These are phyloP conservation scores for Neotoma lepida DNA, from an alignment of 2,113 vertebrate species.

Conservation along the genomic window DNA sequence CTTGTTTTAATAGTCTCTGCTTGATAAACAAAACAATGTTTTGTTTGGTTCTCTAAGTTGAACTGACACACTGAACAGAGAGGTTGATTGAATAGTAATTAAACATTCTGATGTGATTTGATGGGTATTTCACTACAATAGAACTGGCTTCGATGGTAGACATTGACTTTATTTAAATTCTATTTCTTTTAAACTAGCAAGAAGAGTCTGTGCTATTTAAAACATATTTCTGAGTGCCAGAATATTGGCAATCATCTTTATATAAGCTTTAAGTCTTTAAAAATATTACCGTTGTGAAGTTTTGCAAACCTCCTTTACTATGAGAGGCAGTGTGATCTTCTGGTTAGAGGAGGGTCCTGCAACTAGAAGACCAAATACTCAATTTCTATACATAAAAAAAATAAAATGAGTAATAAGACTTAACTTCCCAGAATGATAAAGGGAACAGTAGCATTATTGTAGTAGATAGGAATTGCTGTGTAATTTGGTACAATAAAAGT, in stretches of 20 bases:
- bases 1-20: constrained; percentile 79
- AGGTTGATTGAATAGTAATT: constrained; percentile 90
- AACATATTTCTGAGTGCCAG: constrained; percentile 8
- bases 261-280: neutral
- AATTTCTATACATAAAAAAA: neutral
- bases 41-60: constrained; percentile 89
- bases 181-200: constrained; percentile 28
- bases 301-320: neutral
- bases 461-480: neutral
- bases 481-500: neutral
- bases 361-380: too few relatives aligned
- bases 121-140: constrained; percentile 50
- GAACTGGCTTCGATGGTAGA: constrained; percentile 45
- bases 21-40: constrained; percentile 87
- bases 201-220: neutral
- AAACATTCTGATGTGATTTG: constrained; percentile 82
- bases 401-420: neutral
- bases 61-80: constrained; percentile 87
- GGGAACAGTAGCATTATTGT: neutral
- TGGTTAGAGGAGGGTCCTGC: neutral
- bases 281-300: constrained; percentile 22
- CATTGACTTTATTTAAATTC: constrained; percentile 63
- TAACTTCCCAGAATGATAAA: neutral
- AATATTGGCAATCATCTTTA: neutral
- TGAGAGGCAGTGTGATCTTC: neutral